These are phyloP conservation scores for Lochmaea crataegi DNA, from an alignment of 2,888 invertebrate species.

Conservation along the genomic window DNA sequence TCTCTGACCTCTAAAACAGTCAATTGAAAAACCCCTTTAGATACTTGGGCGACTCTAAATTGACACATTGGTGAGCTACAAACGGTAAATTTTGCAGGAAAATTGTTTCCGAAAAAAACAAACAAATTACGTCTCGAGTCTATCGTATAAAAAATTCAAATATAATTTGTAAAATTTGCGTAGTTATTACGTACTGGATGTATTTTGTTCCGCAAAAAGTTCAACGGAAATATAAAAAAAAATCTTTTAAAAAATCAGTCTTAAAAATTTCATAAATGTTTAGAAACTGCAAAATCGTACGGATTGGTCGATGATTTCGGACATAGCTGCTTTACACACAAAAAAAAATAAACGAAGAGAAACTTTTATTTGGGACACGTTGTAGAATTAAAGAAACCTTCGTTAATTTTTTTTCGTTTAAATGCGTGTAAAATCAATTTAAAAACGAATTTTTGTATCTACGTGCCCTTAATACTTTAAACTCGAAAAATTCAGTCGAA, in stretches of 20 bases:
- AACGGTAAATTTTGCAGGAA: too few relatives aligned
- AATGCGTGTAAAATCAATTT: too few relatives aligned
- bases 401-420: too few relatives aligned
- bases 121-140: slow-evolving; percentile 2
- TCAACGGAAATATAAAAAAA: slow-evolving; percentile 39
- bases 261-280: slow-evolving; percentile 39
- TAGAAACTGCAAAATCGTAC: slow-evolving; percentile 25
- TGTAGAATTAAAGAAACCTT: too few relatives aligned
- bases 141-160: slow-evolving; percentile 8
- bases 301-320: slow-evolving; percentile 22
- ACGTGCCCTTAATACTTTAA: too few relatives aligned
- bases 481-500: too few relatives aligned
- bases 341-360: background rate
- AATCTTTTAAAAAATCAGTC: slow-evolving; percentile 50
- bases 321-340: slow-evolving; percentile 13
- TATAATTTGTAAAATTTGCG: slow-evolving; percentile 25
- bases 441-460: too few relatives aligned
- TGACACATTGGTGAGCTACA: too few relatives aligned
- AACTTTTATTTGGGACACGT: background rate
- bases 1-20: too few relatives aligned
- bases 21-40: too few relatives aligned
- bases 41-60: too few relatives aligned
- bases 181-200: background rate
- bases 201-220: slow-evolving; percentile 18
- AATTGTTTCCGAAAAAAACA: background rate